phyloP scores from a whole-genome alignment of 2,888 invertebrate genomes.

The Drosophila affinis region DNA sequence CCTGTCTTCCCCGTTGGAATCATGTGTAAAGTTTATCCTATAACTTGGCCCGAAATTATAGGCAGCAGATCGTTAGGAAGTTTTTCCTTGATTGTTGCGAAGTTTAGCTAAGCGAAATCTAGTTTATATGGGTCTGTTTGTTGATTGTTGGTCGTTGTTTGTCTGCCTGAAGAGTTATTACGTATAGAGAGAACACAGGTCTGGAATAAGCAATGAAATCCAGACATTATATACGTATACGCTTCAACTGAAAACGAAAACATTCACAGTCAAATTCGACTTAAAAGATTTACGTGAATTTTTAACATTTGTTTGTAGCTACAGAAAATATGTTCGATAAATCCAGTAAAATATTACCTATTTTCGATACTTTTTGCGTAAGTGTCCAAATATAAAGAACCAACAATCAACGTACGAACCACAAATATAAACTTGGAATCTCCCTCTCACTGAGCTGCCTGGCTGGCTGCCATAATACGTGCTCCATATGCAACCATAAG shows the following conservation, averaged over 20 bases:
- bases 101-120: not conserved
- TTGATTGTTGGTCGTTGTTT: not conserved
- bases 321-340: no score
- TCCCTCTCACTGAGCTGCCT: constrained; percentile 50
- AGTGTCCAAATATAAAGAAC: constrained; percentile 12
- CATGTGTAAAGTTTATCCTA: constrained; percentile 40
- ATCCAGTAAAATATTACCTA: not conserved
- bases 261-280: no score
- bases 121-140: constrained; percentile 14
- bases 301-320: no score
- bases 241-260: not conserved
- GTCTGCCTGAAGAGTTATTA: not conserved
- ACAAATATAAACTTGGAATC: constrained; percentile 28
- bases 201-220: not conserved
- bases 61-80: constrained; percentile 50
- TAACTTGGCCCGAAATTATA: constrained; percentile 48
- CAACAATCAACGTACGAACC: constrained; percentile 23
- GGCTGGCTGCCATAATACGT: constrained; percentile 76
- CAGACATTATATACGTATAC: not conserved
- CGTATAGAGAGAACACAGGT: not conserved
- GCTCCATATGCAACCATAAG: constrained; percentile 75
- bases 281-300: no score
- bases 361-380: not conserved
- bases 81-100: not conserved
- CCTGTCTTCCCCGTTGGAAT: constrained; percentile 8